These are phyloP conservation scores for Turritopsis rubra DNA, from an alignment of 30 jellyfish, hydroid and myxozoan species.

Conservation along the genomic window DNA sequence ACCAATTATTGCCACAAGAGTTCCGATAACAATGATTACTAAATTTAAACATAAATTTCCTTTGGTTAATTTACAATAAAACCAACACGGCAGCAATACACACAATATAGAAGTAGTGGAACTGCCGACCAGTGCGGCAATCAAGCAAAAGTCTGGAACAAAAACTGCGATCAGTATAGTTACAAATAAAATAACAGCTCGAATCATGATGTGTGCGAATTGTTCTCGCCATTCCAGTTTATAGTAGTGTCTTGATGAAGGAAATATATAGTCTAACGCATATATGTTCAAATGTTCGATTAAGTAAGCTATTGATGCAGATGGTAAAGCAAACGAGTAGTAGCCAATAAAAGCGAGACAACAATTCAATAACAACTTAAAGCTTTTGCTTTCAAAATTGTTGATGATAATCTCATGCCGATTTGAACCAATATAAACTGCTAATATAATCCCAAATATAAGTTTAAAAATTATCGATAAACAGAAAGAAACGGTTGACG, in stretches of 20 bases:
- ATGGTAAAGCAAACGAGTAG: conserved; percentile 38
- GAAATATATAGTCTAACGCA: neutral
- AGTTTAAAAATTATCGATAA: conserved; percentile 56
- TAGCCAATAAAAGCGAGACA: conserved; percentile 64
- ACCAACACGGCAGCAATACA: neutral
- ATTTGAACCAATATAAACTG: conserved; percentile 34
- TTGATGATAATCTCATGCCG: conserved; percentile 53
- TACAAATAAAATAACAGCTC: neutral
- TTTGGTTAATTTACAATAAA: neutral
- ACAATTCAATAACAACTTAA: conserved; percentile 36
- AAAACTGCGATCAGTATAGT: neutral
- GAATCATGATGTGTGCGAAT: neutral
- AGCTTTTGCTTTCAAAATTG: conserved; percentile 11
- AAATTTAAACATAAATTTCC: neutral
- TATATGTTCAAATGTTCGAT: neutral
- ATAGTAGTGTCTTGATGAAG: neutral
- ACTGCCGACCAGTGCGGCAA: neutral
- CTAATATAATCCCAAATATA: conserved; percentile 53
- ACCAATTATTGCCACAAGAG: neutral
- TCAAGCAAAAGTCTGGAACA: neutral
- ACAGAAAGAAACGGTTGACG: conserved; percentile 45
- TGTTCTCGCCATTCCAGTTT: neutral
- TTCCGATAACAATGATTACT: neutral
- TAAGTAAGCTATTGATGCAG: neutral
- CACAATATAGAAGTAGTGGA: neutral